phyloP scores from a whole-genome alignment of 2,797 vertebrate species.

The Acomys russatus region DNA sequence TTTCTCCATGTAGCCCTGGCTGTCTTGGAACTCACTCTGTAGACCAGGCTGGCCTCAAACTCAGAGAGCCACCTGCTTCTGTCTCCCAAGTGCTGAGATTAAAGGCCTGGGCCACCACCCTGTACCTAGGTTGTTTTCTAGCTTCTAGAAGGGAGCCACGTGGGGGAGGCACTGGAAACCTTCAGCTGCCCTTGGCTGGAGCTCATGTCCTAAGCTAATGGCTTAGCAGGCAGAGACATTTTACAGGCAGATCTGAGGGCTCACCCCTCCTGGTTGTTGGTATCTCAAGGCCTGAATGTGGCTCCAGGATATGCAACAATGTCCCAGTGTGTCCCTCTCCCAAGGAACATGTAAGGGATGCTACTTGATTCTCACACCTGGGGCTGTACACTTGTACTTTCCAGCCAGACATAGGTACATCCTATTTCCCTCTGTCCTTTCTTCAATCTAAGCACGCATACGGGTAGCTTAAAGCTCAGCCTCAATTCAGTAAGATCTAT shows the following conservation, averaged over 20 bases:
- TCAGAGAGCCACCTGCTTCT: neutral
- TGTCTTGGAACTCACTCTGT: neutral
- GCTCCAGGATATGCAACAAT: neutral
- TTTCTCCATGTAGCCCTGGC: neutral
- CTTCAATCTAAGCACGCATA: neutral
- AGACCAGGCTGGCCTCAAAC: neutral
- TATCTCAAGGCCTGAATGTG: neutral
- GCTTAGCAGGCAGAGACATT: slow-evolving; percentile 23
- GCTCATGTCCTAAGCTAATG: slow-evolving; percentile 36
- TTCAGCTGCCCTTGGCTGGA: slow-evolving; percentile 64
- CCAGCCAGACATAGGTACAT: neutral
- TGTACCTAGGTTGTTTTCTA: neutral
- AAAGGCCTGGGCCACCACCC: neutral
- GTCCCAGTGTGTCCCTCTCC: neutral
- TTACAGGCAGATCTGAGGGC: slow-evolving; percentile 28
- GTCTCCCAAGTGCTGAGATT: neutral
- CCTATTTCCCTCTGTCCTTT: neutral
- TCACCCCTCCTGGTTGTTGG: slow-evolving; percentile 31
- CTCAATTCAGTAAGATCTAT: neutral
- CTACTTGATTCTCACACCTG: neutral
- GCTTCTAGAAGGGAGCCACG: neutral
- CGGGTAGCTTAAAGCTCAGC: neutral
- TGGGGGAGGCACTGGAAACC: neutral
- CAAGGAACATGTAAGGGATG: slow-evolving; percentile 1
- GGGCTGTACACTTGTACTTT: neutral